phyloP scores from a whole-genome alignment of 1,140 invertebrate species.

The Brachionus plicatilis region DNA sequence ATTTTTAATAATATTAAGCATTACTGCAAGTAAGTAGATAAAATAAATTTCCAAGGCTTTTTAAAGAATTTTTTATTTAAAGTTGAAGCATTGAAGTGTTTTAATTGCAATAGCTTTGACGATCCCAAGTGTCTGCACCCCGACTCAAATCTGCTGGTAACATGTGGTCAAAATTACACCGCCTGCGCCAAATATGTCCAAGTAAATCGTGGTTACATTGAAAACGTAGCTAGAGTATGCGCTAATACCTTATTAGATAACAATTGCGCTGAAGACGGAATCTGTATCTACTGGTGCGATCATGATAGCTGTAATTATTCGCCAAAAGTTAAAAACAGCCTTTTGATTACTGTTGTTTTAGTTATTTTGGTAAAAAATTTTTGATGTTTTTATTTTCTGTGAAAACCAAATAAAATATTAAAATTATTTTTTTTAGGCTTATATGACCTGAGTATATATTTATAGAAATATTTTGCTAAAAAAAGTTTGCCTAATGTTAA shows the following conservation, averaged over 20 bases:
- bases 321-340: background rate
- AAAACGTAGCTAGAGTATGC: background rate
- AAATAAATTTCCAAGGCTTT: background rate
- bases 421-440: too few relatives aligned
- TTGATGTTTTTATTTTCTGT: background rate
- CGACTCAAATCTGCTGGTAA: background rate
- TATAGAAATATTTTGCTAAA: too few relatives aligned
- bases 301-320: background rate
- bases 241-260: background rate
- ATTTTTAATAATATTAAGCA: background rate
- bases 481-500: too few relatives aligned
- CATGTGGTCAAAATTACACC: background rate
- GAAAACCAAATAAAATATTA: background rate
- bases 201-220: background rate
- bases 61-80: background rate
- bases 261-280: background rate
- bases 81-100: background rate
- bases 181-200: background rate
- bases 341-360: background rate
- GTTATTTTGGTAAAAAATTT: background rate
- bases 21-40: background rate
- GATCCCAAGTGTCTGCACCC: background rate
- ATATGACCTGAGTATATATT: too few relatives aligned
- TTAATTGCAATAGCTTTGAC: background rate
- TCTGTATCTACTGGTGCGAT: background rate